A percentile compares a stretch with the other conserved stretches of the same genome.
Evolutionary conservation across 2,797 vertebrate genomes (phyloP).

Genomic region (Siniperca obscura): DNA sequence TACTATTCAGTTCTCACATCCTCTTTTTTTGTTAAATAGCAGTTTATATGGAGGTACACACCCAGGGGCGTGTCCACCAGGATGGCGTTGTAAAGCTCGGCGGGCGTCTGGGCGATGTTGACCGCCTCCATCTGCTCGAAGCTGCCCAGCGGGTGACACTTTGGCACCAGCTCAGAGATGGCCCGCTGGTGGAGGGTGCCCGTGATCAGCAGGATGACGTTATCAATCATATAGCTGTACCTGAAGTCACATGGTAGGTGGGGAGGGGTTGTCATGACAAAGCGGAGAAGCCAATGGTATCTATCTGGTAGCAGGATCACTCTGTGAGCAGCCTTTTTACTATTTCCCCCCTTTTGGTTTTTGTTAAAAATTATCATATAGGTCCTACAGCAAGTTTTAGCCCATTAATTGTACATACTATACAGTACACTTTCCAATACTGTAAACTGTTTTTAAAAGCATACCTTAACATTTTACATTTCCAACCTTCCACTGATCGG

Average conservation of each 20-base stretch:
- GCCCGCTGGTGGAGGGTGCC: constrained; percentile 97
- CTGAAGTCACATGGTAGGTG: constrained; percentile 70
- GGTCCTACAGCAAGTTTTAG: neutral
- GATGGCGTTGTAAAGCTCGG: constrained; percentile 99
- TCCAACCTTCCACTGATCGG: neutral
- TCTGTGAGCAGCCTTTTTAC: neutral
- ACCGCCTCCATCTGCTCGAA: constrained; percentile 99
- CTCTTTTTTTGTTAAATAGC: neutral
- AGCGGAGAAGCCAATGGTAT: neutral
- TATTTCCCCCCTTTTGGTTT: too few species aligned
- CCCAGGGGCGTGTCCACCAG: constrained; percentile 98
- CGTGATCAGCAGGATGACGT: constrained; percentile 98
- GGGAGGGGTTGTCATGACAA: neutral
- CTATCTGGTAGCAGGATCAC: neutral
- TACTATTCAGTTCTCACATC: neutral
- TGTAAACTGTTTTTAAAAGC: neutral
- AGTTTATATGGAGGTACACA: constrained; percentile 54
- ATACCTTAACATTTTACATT: neutral
- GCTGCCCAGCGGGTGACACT: constrained; percentile 98
- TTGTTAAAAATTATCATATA: neutral
- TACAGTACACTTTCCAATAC: neutral
- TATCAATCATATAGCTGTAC: constrained; percentile 99
- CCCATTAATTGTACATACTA: neutral
- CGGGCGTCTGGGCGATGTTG: constrained; percentile 98
- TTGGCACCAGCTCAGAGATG: constrained; percentile 97